Evolutionary conservation across 2,888 invertebrate species (phyloP).

Genomic region (Vesta saturnalis): DNA sequence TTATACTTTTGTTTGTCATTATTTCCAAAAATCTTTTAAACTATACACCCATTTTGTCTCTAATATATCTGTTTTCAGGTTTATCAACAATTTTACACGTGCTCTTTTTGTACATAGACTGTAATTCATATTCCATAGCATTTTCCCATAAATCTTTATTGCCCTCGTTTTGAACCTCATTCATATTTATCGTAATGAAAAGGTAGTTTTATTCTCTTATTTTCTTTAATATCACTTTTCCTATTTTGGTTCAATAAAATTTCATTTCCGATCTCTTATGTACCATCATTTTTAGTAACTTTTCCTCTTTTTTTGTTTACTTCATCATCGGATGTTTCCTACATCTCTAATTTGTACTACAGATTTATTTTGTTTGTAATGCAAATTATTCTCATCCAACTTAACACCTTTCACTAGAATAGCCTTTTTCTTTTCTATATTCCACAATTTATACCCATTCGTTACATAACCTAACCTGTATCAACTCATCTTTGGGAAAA

Average conservation of each 20-base stretch:
- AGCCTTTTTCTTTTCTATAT: background rate
- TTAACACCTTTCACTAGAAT: background rate
- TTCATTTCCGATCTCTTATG: no score
- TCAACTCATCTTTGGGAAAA: no score
- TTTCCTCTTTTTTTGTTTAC: background rate
- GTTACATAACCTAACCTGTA: background rate
- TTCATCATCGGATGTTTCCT: background rate
- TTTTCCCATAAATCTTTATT: slow-evolving; percentile 4
- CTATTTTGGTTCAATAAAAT: no score
- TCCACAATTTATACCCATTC: slow-evolving; percentile 6
- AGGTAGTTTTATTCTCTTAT: slow-evolving; percentile 1
- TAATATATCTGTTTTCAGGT: background rate
- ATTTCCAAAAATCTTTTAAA: background rate
- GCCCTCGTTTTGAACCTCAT: background rate
- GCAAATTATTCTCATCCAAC: slow-evolving; percentile 2
- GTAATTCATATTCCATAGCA: background rate
- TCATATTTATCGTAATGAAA: background rate
- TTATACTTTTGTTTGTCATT: background rate
- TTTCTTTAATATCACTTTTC: background rate
- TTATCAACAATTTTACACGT: background rate
- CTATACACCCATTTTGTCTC: slow-evolving; percentile 19
- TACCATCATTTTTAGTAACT: background rate
- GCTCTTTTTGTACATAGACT: background rate
- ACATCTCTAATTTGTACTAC: background rate
- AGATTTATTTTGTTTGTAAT: background rate